Percentiles rank a stretch among this genome's conserved stretches.
Conservation (phyloP, 2,888 invertebrate genomes). For the Spisula subtruncata region DNA sequence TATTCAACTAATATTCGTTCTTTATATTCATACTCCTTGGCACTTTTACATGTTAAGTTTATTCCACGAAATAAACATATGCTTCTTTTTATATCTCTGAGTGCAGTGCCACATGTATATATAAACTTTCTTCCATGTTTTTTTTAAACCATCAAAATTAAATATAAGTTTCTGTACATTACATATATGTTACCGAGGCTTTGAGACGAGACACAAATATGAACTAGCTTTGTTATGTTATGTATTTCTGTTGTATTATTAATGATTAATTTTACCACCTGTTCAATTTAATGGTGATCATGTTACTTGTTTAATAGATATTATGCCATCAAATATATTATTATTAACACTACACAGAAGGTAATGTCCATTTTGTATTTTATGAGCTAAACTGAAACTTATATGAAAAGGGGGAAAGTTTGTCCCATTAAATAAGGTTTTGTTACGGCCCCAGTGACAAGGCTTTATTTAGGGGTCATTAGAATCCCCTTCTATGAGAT, state of each 20-base stretch:
- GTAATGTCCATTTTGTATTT: not conserved
- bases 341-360: not conserved
- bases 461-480: not conserved
- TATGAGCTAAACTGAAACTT: not conserved
- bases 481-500: not conserved
- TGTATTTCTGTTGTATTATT: not conserved
- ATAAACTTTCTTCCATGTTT: not conserved
- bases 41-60: not conserved
- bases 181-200: not conserved
- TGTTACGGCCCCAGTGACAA: slow-evolving; percentile 13
- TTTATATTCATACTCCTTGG: not conserved
- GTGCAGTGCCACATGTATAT: not conserved
- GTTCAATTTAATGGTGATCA: slow-evolving; percentile 5
- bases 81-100: slow-evolving; percentile 7
- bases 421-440: not conserved
- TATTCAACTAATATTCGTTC: not conserved
- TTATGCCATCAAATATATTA: not conserved
- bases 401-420: not conserved
- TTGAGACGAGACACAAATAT: not conserved
- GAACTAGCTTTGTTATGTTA: not conserved
- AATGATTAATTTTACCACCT: not conserved
- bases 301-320: not conserved
- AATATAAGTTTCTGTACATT: not conserved
- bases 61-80: not conserved
- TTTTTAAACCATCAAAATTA: not conserved